Evolutionary conservation across 1,140 invertebrate species (phyloP).

Genomic region (Aleiodes sp.): DNA sequence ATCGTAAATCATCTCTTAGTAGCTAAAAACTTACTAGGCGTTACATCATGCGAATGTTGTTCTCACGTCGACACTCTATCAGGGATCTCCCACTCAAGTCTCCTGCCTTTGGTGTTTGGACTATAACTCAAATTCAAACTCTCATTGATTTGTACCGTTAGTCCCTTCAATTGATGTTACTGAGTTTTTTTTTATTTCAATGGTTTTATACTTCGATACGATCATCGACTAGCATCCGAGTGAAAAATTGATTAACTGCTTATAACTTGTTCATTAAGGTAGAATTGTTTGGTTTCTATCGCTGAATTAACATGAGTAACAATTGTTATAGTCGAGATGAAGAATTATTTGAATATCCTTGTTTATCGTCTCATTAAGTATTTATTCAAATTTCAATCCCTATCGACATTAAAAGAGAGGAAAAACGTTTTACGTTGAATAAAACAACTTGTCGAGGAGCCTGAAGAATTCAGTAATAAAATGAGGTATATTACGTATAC

Average conservation of each 20-base stretch:
- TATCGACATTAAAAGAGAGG: no score
- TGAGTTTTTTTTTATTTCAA: neutral
- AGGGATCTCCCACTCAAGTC: neutral
- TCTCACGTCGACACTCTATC: neutral
- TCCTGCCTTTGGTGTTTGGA: neutral
- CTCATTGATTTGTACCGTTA: neutral
- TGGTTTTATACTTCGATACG: neutral
- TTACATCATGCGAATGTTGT: constrained; percentile 8
- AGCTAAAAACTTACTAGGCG: neutral
- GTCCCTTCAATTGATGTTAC: neutral
- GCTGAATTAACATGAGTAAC: no score
- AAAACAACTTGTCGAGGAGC: neutral
- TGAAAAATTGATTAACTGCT: neutral
- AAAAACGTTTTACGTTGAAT: no score
- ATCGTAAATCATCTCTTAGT: constrained; percentile 1
- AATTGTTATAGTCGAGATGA: no score
- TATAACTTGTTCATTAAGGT: neutral
- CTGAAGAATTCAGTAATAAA: neutral
- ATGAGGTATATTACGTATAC: neutral
- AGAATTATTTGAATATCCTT: no score
- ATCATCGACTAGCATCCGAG: neutral
- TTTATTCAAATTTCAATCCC: no score
- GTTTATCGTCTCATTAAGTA: no score
- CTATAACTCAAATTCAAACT: neutral
- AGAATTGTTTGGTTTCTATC: neutral